These are phyloP conservation scores for Perithous albicinctus DNA, from an alignment of 2,888 invertebrate genomes.

Conservation along the genomic window DNA sequence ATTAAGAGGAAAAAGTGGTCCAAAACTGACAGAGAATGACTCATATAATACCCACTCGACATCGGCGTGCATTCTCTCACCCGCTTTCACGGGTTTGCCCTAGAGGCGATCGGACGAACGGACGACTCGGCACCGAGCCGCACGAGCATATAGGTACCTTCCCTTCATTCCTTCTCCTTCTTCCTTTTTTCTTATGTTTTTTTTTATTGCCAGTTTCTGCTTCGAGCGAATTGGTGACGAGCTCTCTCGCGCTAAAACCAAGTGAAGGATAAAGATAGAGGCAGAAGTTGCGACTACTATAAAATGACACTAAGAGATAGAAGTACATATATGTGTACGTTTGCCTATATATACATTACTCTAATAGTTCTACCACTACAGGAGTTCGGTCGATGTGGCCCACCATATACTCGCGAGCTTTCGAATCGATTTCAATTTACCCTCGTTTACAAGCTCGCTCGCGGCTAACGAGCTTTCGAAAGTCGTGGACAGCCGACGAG, in stretches of 20 bases:
- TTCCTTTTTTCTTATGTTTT: neutral
- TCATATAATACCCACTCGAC: neutral
- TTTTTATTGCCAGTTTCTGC: neutral
- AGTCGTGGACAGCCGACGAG: constrained; percentile 83
- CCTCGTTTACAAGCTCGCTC: constrained; percentile 82
- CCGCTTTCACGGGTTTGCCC: neutral
- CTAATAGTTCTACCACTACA: constrained; percentile 36
- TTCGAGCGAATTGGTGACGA: neutral
- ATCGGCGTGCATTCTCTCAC: neutral
- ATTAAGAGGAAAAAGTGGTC: neutral
- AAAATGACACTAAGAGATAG: neutral
- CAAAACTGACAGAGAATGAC: neutral
- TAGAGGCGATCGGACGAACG: neutral
- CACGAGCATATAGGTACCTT: neutral
- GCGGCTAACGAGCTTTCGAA: constrained; percentile 84
- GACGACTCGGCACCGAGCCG: neutral
- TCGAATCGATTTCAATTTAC: constrained; percentile 84
- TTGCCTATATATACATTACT: constrained; percentile 25
- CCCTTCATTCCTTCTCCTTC: neutral
- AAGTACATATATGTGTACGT: neutral
- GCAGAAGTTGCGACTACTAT: neutral
- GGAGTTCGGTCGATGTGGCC: constrained; percentile 66
- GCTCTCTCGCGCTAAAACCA: neutral
- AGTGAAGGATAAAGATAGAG: neutral
- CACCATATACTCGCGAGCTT: constrained; percentile 56